Evolutionary conservation across 1,140 invertebrate species (phyloP).

Genomic region (Anastatus disparis): DNA sequence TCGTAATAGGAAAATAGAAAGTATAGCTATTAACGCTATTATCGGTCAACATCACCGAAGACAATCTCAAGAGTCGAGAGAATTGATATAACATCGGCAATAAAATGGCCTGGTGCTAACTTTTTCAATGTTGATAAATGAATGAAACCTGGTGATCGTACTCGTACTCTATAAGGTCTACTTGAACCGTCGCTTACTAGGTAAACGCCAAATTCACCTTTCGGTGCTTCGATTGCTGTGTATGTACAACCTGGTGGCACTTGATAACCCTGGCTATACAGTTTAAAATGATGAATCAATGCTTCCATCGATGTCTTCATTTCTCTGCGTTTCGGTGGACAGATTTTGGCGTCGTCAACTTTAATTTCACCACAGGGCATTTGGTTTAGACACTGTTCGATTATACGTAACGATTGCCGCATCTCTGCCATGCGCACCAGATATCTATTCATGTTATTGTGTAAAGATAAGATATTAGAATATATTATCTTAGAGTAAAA

Average conservation of each 20-base stretch:
- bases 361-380: slow-evolving; percentile 97
- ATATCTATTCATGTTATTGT: no score
- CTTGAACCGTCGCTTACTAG: slow-evolving; percentile 96
- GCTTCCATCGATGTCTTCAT: slow-evolving; percentile 99
- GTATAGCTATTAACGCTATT: no score
- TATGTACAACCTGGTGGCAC: slow-evolving; percentile 97
- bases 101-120: slow-evolving; percentile 84
- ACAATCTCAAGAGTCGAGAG: slow-evolving; percentile 94
- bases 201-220: slow-evolving; percentile 98
- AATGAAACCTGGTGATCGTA: slow-evolving; percentile 96
- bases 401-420: slow-evolving; percentile 93
- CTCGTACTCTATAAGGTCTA: slow-evolving; percentile 96
- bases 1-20: no score
- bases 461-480: no score
- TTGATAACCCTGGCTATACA: slow-evolving; percentile 95
- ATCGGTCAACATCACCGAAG: slow-evolving; percentile 97
- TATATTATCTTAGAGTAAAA: no score
- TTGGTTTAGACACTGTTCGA: slow-evolving; percentile 95
- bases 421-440: slow-evolving; percentile 95
- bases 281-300: slow-evolving; percentile 98
- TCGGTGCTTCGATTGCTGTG: slow-evolving; percentile 96
- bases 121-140: slow-evolving; percentile 91
- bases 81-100: slow-evolving; percentile 96
- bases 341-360: slow-evolving; percentile 94
- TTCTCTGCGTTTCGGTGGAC: slow-evolving; percentile 87